Evolutionary conservation across 2,797 vertebrate genomes (phyloP).

Genomic region (Hyperoplus immaculatus): DNA sequence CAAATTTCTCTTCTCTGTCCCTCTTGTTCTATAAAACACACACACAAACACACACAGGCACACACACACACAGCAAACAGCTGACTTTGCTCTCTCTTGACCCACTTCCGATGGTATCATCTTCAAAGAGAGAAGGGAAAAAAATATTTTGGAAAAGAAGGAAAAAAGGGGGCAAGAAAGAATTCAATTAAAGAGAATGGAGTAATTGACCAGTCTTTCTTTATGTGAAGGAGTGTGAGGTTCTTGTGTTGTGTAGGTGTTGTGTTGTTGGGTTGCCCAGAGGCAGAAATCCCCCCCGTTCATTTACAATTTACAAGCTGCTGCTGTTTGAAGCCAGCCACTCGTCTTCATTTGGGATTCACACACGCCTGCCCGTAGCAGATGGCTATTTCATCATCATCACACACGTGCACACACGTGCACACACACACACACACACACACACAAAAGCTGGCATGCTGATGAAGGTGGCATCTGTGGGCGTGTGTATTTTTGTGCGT

Average conservation of each 20-base stretch:
- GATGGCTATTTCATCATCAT: slow-evolving; percentile 80
- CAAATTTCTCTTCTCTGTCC: slow-evolving; percentile 46
- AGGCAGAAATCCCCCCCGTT: slow-evolving; percentile 63
- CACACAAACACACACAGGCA: slow-evolving; percentile 33
- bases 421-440: slow-evolving; percentile 19
- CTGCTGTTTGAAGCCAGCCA: slow-evolving; percentile 69
- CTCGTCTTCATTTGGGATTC: slow-evolving; percentile 78
- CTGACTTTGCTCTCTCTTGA: slow-evolving; percentile 78
- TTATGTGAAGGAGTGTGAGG: slow-evolving; percentile 46
- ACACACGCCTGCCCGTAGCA: slow-evolving; percentile 68
- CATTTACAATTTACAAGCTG: slow-evolving; percentile 73
- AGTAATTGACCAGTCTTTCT: slow-evolving; percentile 63
- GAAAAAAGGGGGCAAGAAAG: slow-evolving; percentile 22
- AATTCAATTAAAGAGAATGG: slow-evolving; percentile 65
- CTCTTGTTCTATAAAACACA: slow-evolving; percentile 1
- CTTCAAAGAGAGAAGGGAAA: slow-evolving; percentile 61
- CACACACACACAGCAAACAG: slow-evolving; percentile 62
- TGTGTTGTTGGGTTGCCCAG: slow-evolving; percentile 55
- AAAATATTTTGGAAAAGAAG: slow-evolving; percentile 44
- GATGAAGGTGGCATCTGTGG: neutral
- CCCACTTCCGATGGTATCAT: slow-evolving; percentile 76
- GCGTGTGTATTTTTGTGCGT: neutral
- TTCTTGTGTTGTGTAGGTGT: slow-evolving; percentile 28
- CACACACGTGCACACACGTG: slow-evolving; percentile 27
- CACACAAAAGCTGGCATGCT: neutral